Percentiles rank a stretch among this genome's conserved stretches.
phyloP scores from a whole-genome alignment of 1,140 invertebrate species.

The Bombyx mori region ASM3026992v2 NC_085107.1:2876501-2877000 shows the following conservation, averaged over 20 bases:
- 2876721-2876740: conserved; percentile 66
- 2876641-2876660: conserved; percentile 35
- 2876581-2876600: conserved; percentile 64
- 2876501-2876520: conserved; percentile 47
- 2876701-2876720: conserved; percentile 67
- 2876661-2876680: conserved; percentile 52
- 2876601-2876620: conserved; percentile 36
- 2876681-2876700: conserved; percentile 61
- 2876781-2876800: conserved; percentile 45
- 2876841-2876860: too few relatives aligned
- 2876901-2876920: not conserved
- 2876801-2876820: conserved; percentile 51
- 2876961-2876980: too few relatives aligned
- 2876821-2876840: conserved; percentile 22
- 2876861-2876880: conserved; percentile 6
- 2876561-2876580: conserved; percentile 44
- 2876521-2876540: conserved; percentile 57
- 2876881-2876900: not conserved
- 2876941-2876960: too few relatives aligned
- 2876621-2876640: conserved; percentile 14
- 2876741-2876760: conserved; percentile 57
- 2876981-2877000: too few relatives aligned
- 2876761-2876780: conserved; percentile 53
- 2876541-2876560: conserved; percentile 50
- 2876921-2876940: too few relatives aligned